phyloP scores from a whole-genome alignment of 2,113 vertebrate genomes.

The Condylura cristata region DNA sequence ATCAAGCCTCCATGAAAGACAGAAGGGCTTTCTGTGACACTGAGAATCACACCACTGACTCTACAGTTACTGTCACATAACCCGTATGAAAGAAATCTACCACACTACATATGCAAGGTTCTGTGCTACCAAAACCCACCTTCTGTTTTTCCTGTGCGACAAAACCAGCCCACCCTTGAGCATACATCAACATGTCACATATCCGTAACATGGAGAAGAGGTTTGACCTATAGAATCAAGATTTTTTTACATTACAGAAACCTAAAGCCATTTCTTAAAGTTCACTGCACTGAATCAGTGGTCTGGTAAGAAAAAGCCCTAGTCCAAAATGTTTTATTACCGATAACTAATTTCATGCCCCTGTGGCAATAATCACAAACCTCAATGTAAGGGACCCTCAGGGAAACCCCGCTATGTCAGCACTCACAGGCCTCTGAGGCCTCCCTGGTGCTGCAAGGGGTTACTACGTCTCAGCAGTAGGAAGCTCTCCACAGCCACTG shows the following conservation, averaged over 20 bases:
- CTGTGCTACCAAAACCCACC: background rate
- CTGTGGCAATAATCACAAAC: background rate
- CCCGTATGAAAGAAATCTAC: background rate
- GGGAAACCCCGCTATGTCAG: background rate
- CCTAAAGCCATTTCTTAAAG: background rate
- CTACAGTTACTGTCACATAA: background rate
- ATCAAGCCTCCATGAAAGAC: background rate
- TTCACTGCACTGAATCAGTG: background rate
- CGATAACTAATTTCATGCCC: background rate
- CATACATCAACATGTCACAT: background rate
- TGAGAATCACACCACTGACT: background rate
- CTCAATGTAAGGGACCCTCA: background rate
- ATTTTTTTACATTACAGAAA: background rate
- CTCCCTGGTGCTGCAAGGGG: too few species aligned
- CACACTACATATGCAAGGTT: background rate
- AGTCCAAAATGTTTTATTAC: conserved; percentile 9
- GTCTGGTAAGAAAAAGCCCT: background rate
- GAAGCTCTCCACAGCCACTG: too few species aligned
- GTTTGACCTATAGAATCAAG: background rate
- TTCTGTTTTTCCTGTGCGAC: background rate
- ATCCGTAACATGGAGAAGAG: background rate
- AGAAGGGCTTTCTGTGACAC: background rate
- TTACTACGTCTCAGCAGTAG: too few species aligned
- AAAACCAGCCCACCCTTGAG: too few species aligned
- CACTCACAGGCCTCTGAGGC: background rate